Conservation (phyloP, 1,140 invertebrate species). For the Lordiphosa clarofinis region DNA sequence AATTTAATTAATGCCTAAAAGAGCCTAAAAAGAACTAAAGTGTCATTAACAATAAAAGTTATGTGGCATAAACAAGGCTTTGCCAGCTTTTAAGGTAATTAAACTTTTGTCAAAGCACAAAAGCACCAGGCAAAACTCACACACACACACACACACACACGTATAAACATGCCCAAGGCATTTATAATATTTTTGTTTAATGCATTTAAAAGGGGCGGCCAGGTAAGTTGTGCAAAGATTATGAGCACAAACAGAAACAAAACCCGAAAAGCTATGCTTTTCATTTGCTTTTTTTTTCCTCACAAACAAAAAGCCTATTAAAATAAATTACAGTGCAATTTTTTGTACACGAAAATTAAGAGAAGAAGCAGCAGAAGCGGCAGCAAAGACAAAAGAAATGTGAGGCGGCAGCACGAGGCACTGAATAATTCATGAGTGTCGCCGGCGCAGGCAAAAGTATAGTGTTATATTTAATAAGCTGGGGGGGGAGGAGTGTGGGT, state of each 20-base stretch:
- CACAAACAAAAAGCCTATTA: conserved; percentile 58
- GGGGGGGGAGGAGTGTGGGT: conserved; percentile 8
- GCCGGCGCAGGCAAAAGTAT: conserved; percentile 37
- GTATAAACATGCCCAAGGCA: conserved; percentile 45
- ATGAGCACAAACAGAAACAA: conserved; percentile 41
- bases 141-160: conserved; percentile 15
- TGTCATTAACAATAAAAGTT: conserved; percentile 64
- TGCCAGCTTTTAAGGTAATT: conserved; percentile 61
- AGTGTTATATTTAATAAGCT: conserved; percentile 74
- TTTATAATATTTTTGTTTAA: conserved; percentile 57
- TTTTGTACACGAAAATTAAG: conserved; percentile 66
- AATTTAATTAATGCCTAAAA: conserved; percentile 35
- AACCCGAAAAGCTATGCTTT: conserved; percentile 30
- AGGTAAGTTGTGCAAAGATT: conserved; percentile 63
- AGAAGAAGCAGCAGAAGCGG: conserved; percentile 10
- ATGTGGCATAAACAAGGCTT: conserved; percentile 44
- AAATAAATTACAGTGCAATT: conserved; percentile 73
- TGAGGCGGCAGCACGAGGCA: conserved; percentile 57
- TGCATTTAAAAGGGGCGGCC: conserved; percentile 47
- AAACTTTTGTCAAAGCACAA: conserved; percentile 43
- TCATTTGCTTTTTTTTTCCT: conserved; percentile 34
- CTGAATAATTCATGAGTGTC: conserved; percentile 73
- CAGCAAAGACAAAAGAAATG: conserved; percentile 46
- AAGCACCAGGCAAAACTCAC: conserved; percentile 12
- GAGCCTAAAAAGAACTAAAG: conserved; percentile 34